Base-by-base conservation (phyloP, 2,888 invertebrate species). In the Artemia sinica region DNA sequence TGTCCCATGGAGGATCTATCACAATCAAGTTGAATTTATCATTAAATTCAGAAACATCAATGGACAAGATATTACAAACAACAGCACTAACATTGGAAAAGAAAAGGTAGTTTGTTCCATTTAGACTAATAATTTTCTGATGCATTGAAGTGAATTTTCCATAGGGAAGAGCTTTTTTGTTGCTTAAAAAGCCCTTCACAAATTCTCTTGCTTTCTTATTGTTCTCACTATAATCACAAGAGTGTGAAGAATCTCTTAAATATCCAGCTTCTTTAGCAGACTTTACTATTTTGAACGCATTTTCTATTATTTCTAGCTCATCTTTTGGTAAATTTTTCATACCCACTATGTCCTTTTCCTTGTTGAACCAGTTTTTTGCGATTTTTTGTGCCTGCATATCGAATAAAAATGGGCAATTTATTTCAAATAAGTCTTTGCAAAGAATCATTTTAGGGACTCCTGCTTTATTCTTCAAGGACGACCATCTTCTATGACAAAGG, bases 401-500 rank as follows among this genome's bases (percentile, higher is more conserved):
- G 10, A 58, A 58, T 28, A 58, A 58, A 58, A 58, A 58, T 58
- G 63, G 63, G 10, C 63, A 58, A 18, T n/a, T 10, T 58, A 58
- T 58, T n/a, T 58, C 63, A 58, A 58, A 58, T 2, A 58, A 11
- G 14, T 18, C 63, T 58, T 58, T 58, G 14, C 28, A 18, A 8
- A 18, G 28, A 28, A 10, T 18, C n/a, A 9, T 58, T 41, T 41
- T 41, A 41, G 41, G 41, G 11, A 18, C 10, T 11, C n/a, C n/a
- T 58, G 14, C 63, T 18, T 58, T 58, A 28, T 9, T 10, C 9
- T 18, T 9, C 63, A 11, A 18, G n/a, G 14, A 18, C 8, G 63
- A 58, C 63, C 63, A 58, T n/a, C 14, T 58, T 28, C 11, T 58
- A 58, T 58, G 63, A 58, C 63, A 58, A 18, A 58, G 28, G 28